Evolutionary conservation across 2,888 invertebrate species (phyloP), one percentile per base, ranked within the genome.

Genomic region (Trichogramma evanescens): DNA sequence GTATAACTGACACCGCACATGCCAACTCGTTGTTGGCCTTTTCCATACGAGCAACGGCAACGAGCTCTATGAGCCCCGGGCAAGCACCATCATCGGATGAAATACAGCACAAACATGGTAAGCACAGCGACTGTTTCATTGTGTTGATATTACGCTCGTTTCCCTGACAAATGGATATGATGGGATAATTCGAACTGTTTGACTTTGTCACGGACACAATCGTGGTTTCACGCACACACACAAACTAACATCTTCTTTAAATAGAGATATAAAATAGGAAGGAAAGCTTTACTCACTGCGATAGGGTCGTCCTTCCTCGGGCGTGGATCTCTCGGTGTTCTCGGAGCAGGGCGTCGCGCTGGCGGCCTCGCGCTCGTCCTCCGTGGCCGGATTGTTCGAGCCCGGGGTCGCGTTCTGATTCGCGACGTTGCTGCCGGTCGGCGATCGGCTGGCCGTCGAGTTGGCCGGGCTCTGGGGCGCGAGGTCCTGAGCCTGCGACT

Each of bases 341-440:
- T 80, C 80, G n/a, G 80, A 80, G 44, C 78, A 78, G 3, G 80
- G 80, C 0, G 80, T 80, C 3, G 77, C 79, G 62, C 78, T 79
- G 9, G 78, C 73, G 51, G 79, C 79, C 40, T 79, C 73, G 54
- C 79, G 78, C 57, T 77, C 77, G 50, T 78, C 78, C 44, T 78
- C 76, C 42, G 75, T 73, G 0, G 75, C 73, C 4, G 71, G 67
- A 4, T 4, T 13, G 26, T 39, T 26, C 55, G 4, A 39, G 74
- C 74, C 4, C 70, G 68, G 41, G 8, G 54, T 13, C 45, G 9
- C 8, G 9, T 8, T 9, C 46, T 56, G 61, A 6, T 56, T 51
- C 46, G 58, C 50, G 44, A 59, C 65, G 5, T 66, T 65, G 10
- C 67, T 65, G 1, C 57, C 72, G 6, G 72, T 69, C 0, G 77